Base-by-base conservation (phyloP, 2,113 vertebrate genomes). In the Anoplopoma fimbria region DNA sequence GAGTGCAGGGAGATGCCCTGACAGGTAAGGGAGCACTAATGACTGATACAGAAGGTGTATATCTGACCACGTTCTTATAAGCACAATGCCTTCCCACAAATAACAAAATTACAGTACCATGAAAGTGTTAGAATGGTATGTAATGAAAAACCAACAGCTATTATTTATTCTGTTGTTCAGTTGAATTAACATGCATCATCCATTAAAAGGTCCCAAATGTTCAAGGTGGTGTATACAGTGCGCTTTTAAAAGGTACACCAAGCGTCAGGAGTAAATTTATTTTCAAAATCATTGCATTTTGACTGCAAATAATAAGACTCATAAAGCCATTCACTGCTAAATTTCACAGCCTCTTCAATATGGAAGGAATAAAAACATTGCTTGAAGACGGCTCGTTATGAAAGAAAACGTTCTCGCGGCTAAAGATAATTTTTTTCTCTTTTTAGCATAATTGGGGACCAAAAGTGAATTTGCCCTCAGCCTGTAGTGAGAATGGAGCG, bases 381-480 rank as follows among this genome's bases (percentile, higher is more conserved):
- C 82, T 87, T 51, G 73, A 69, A 88, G 89, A 90, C 87, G 60
- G 82, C 87, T 92, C 60, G 33, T 92, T 93, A 90, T 79, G 85
- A 94, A 93, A 88, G 80, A 61, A 71, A 87, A 85, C 65, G 67
- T 73, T 88, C 80, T 89, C 60, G 62, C 72, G 91, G 89, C 81
- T 73, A 71, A 81, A 81, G 81, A 92, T 85, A 15, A 89, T 21
- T 61, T 57, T 91, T 86, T 85, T 60, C 81, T 93, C 90, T 93
- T 92, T 93, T 93, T 93, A 95, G 83, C 90, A 93, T 95, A 95
- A 95, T 94, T 93, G 89, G 92, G 77, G 77, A 92, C 85, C 84
- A 88, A 92, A 92, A 93, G 89, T 91, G 89, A 91, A 92, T 94
- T 92, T 92, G 90, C 89, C 92, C 79, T 93, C 74, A 90, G 90